Evolutionary conservation across 2,113 vertebrate genomes (phyloP), one percentile per base, ranked within the genome.

Genomic region (Aphyosemion australe): DNA sequence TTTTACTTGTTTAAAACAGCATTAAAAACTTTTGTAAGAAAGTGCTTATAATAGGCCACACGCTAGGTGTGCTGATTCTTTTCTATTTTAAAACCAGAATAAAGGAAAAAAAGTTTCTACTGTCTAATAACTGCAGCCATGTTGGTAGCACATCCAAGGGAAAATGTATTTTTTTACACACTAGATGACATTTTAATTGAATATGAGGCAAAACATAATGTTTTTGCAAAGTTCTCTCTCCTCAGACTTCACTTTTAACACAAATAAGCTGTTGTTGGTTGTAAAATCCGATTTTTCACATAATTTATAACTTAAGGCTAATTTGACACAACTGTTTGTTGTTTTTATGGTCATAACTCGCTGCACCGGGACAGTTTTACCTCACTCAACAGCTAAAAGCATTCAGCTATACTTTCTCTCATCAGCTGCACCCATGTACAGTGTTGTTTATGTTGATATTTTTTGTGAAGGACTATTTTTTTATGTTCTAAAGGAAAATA

Each of bases 401-500:
- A 78, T 76, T 62, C 69, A 56, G 67, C 78, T 46, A 77, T 65
- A 72, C 50, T 68, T 76, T 6, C 60, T 82, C 86, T 76, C 82
- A 81, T 68, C 61, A 53, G 76, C 65, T 77, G 66, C 83, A 58
- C 43, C 39, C 59, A 45, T 79, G 64, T 90, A 74, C 34, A 37
- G 9, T 37, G 9, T 37, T 85, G 47, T 84, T 86, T 82, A 74
- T 90, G 86, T 89, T 83, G 71, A 91, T 87, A 89, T 90, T 79
- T 84, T 90, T 88, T 88, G 84, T 91, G 83, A 92, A 92, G 85
- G 86, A 90, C 77, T 84, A 82, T 86, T 81, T 80, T 81, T 83
- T 81, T 83, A 70, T 83, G 67, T 84, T 87, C 76, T 74, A 72
- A 26, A 82, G 80, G 78, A 55, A 88, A 89, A 86, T 86, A 87